Base-by-base conservation (phyloP, 2,113 vertebrate species). In the Balaeniceps rex region DNA sequence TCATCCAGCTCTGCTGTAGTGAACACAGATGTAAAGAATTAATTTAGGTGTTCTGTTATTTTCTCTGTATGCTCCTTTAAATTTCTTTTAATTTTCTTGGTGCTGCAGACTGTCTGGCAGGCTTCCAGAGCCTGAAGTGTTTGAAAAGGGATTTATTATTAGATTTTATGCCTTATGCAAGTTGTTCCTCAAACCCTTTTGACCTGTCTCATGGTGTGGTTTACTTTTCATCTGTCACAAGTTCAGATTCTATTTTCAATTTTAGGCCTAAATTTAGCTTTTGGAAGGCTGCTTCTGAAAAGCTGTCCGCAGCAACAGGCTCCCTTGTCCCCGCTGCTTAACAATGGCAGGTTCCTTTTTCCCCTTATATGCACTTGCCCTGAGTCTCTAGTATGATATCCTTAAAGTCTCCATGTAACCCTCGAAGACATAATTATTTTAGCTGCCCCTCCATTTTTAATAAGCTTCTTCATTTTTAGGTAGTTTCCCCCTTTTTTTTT, bases 141-240 rank as follows among this genome's bases (percentile, higher is more conserved):
- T 89, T 81, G 65, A 89, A 87, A 90, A 52, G 14, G 19, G 29
- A 71, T 85, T 96, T 94, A 91, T 96, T 94, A 96, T 76, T 96
- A 91, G 82, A 83, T 93, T 85, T 85, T 64, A 93, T 58, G 80
- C 66, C 52, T 92, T 83, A 87, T 76, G 82, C 75, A 93, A 94
- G 63, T 90, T 93, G 57, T 79, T 83, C 78, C 44, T 95, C 70
- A 92, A 87, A 85, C 52, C 34, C 31, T 86, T 80, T 83, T 76
- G 82, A 76, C 70, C 44, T 82, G 16, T 60, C 71, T 95, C 40
- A 80, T 69, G 44, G 38, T 80, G 58, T 61, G 10, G 24, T 88
- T 96, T 88, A 90, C 58, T 83, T 94, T 92, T 90, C 47, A 92
- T 88, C 79, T 92, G 54, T 80, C 58, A 80, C 22, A 93, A 88